Percentiles rank a stretch among this genome's conserved stretches.
phyloP scores from a whole-genome alignment of 2,888 invertebrate genomes.

The Leucozona laternaria region DNA sequence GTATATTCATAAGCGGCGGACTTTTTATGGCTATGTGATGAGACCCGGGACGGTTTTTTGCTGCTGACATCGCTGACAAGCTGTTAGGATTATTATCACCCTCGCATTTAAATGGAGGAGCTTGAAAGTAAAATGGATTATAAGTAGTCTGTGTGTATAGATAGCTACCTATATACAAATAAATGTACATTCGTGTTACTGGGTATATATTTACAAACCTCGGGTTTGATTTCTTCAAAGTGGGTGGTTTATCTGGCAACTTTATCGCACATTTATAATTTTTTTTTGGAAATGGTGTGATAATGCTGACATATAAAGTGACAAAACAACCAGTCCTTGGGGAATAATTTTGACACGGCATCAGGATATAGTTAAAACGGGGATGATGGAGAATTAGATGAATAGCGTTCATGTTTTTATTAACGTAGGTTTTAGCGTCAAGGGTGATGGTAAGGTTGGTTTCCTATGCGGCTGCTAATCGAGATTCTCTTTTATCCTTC shows the following conservation, averaged over 20 bases:
- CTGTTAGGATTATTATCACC: constrained; percentile 72
- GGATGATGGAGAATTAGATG: constrained; percentile 38
- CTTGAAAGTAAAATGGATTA: constrained; percentile 66
- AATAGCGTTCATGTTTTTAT: constrained; percentile 19
- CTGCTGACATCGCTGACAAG: constrained; percentile 59
- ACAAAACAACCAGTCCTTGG: constrained; percentile 67
- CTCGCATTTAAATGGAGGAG: constrained; percentile 68
- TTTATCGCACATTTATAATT: constrained; percentile 75
- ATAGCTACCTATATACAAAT: not conserved
- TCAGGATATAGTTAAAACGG: constrained; percentile 17
- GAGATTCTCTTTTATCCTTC: constrained; percentile 70
- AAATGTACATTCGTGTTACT: not conserved
- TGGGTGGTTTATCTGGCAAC: constrained; percentile 75
- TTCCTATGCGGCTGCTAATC: constrained; percentile 53
- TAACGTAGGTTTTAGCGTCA: not conserved
- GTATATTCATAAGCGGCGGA: constrained; percentile 74
- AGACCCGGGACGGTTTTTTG: constrained; percentile 58
- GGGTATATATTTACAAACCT: not conserved
- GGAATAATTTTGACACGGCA: constrained; percentile 60
- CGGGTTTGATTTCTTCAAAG: constrained; percentile 62
- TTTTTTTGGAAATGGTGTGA: constrained; percentile 73
- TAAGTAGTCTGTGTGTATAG: constrained; percentile 11
- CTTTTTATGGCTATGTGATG: constrained; percentile 72
- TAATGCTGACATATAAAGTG: constrained; percentile 75
- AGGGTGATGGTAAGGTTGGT: constrained; percentile 15